Conservation (phyloP, 2,113 vertebrate species). For the Piprites chloris region DNA sequence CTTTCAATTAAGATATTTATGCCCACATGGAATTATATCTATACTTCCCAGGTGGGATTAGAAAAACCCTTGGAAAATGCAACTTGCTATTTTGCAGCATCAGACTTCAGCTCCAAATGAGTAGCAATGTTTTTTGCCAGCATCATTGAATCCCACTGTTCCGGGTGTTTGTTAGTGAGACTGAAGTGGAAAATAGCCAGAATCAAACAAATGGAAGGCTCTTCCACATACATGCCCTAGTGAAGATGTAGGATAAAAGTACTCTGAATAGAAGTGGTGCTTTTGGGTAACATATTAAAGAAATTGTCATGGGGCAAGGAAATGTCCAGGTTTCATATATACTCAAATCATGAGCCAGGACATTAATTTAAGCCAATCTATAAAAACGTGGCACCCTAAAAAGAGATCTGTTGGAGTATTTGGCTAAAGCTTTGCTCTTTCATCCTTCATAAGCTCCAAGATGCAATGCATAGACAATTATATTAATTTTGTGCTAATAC, state of each 20-base stretch:
- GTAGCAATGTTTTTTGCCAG: not conserved
- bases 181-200: not conserved
- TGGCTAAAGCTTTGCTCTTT: not conserved
- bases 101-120: not conserved
- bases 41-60: not conserved
- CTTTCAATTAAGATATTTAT: not conserved
- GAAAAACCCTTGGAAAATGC: not conserved
- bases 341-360: not conserved
- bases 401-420: not conserved
- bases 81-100: not conserved
- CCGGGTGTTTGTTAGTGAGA: not conserved
- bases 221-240: not conserved
- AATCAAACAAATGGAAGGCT: not conserved
- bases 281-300: not conserved
- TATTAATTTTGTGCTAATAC: not conserved
- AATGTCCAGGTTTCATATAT: not conserved
- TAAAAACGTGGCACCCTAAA: not conserved
- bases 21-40: not conserved
- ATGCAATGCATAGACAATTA: not conserved
- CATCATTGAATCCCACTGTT: not conserved
- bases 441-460: not conserved
- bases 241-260: not conserved
- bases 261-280: not conserved
- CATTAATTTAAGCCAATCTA: not conserved
- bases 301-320: not conserved